phyloP scores from a whole-genome alignment of 1,140 invertebrate species.

The Drosophila nigrodunni region DNA sequence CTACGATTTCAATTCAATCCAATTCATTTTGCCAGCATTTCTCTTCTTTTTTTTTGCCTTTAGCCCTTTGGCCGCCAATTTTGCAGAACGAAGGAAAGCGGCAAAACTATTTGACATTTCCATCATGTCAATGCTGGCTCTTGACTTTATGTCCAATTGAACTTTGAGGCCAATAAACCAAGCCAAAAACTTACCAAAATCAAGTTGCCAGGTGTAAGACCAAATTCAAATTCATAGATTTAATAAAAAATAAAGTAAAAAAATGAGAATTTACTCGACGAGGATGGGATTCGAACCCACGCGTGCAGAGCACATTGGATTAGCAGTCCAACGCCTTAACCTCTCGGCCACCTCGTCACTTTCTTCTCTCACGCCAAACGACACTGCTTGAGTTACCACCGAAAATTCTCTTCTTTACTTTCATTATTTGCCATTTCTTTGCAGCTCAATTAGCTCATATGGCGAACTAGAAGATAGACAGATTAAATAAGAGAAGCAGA shows the following conservation, averaged over 20 bases:
- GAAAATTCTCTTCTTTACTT: not conserved
- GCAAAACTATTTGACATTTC: constrained; percentile 44
- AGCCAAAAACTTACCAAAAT: not conserved
- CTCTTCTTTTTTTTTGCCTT: not conserved
- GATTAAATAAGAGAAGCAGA: constrained; percentile 5
- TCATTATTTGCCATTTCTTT: constrained; percentile 23
- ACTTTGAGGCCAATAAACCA: constrained; percentile 11
- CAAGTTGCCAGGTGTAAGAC: not conserved
- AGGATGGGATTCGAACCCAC: constrained; percentile 96
- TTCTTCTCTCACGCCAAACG: constrained; percentile 23
- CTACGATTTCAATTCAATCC: constrained; percentile 82
- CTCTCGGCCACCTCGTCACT: constrained; percentile 93
- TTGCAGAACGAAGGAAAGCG: not conserved
- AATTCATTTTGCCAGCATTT: constrained; percentile 67
- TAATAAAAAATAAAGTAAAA: constrained; percentile 5
- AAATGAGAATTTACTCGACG: constrained; percentile 86
- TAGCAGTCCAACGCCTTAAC: constrained; percentile 96
- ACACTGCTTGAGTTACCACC: constrained; percentile 7
- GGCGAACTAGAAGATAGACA: not conserved
- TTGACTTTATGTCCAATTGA: constrained; percentile 11
- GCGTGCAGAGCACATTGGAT: constrained; percentile 90
- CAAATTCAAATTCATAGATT: constrained; percentile 6
- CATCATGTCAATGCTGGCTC: not conserved
- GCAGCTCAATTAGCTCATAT: not conserved
- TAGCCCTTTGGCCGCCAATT: not conserved